These are phyloP conservation scores for Hymenopus coronatus DNA, from an alignment of 2,888 invertebrate genomes.

Conservation along the genomic window DNA sequence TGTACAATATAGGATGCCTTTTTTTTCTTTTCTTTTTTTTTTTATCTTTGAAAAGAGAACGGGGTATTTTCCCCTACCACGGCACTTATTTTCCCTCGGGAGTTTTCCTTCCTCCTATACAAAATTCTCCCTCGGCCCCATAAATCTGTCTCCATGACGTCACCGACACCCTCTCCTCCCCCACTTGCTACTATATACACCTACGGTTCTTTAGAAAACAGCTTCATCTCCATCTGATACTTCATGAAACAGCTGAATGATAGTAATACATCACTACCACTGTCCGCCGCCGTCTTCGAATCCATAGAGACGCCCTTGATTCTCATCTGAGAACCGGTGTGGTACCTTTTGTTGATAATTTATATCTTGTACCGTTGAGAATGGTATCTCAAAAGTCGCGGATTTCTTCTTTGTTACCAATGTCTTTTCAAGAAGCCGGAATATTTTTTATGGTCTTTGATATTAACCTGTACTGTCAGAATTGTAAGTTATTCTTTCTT, in stretches of 20 bases:
- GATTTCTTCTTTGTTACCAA: background rate
- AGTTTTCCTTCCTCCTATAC: background rate
- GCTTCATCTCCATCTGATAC: background rate
- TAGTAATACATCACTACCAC: background rate
- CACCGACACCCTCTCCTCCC: slow-evolving; percentile 12
- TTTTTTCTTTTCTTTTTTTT: background rate
- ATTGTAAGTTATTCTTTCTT: no score
- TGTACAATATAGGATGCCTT: background rate
- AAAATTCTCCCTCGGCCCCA: slow-evolving; percentile 29
- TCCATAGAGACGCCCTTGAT: background rate
- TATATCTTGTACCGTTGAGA: background rate
- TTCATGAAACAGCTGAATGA: background rate
- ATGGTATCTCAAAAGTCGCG: background rate
- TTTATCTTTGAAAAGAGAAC: background rate
- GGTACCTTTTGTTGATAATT: background rate
- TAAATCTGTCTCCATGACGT: slow-evolving; percentile 31
- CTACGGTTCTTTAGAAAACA: background rate
- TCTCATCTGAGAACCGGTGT: background rate
- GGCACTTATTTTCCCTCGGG: background rate
- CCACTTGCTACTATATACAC: background rate
- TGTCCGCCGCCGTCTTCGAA: background rate
- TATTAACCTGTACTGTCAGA: no score
- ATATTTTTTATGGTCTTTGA: no score
- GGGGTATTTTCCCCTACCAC: background rate
- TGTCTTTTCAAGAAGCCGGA: background rate